Base-by-base conservation (phyloP, 30 jellyfish, hydroid and myxozoan species). In the Aurelia sp. region DNA sequence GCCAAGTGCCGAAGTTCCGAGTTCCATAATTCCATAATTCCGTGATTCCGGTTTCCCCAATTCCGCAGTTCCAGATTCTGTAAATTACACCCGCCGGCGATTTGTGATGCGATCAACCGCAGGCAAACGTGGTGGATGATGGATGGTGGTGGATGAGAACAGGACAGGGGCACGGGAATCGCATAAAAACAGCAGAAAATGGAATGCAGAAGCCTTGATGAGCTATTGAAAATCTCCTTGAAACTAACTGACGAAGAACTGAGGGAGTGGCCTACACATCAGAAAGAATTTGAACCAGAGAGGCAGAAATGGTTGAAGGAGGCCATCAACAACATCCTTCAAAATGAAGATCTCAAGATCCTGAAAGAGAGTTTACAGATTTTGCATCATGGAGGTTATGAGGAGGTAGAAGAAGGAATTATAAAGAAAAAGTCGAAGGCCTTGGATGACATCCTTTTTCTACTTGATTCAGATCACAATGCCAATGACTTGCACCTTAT, bases 221-320 rank as follows among this genome's bases (percentile, higher is more conserved):
- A 92, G 17, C 84, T 92, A 9, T 87, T 92, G 24, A 87, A 77
- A 59, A n/a, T 82, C 53, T 58, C 90, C 13, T 48, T 92, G 88
- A 87, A 82, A 59, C 88, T 92, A 12, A 63, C 96, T 3, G 98
- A 87, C 47, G 87, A 81, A 76, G 98, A 92, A 41, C 24, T 76
- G 64, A 62, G 80, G 16, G 92, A 84, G 24, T 92, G 91, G 88
- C 72, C 86, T 7, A 13, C 83, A 22, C 27, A 69, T 33, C 48
- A 31, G 11, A 52, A 68, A 31, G 62, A 78, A 20, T 72, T 92
- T 67, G 95, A 75, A 41, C 91, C 92, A 4, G 98, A 92, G 62
- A 81, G 98, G 62, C 77, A 70, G 51, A 63, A 81, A 66, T 92
- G 94, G 94, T 90, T 92, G 74, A 50, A 55, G 35, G 81, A 83